Base-by-base conservation (phyloP, 2,797 vertebrate species). In the Rhinella marina region DNA sequence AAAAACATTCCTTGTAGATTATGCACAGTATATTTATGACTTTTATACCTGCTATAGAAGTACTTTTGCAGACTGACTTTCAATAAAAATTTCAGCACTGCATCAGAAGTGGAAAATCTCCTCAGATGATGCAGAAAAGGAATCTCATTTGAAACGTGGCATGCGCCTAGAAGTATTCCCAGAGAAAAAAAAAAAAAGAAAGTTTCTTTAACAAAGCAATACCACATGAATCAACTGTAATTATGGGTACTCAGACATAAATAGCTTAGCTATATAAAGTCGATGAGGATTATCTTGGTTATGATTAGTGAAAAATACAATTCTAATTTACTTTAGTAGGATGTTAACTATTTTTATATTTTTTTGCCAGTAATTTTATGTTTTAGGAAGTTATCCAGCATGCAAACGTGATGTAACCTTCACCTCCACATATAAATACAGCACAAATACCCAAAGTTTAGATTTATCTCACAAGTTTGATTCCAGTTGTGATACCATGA, bases 151-250 rank as follows among this genome's bases (percentile, higher is more conserved):
- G 84, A 86, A 77, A 89, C 88, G 88, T 89, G 88, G 88, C 88
- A 89, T 81, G 66, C 14, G 57, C 19, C 57, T 82, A 80, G 62
- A 72, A 76, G 29, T 56, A 66, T 61, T 81, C 66, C 32, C 64
- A 48, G 79, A 32, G 32, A 54, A 54, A 68, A 59, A 72, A 68
- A 59, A 72, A 79, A 88, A 76, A n/a, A n/a, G 70, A 85, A 85
- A 77, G n/a, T 85, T 59, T 13, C 57, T 64, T 87, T 87, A 87
- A 87, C 81, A 87, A 83, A 89, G 79, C 52, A 86, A 77, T 82
- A 59, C 84, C 88, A 89, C 88, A 89, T 89, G 88, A 89, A 81
- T 89, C 84, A 82, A 3, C 27, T 50, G 27, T 89, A 89, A 89
- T 89, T 89, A 89, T 61, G 77, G 84, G 72, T 86, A 57, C 61